A percentile compares a stretch with the other conserved stretches of the same genome.
phyloP scores from a whole-genome alignment of 2,113 vertebrate species.

The Clarias batrachus region DNA sequence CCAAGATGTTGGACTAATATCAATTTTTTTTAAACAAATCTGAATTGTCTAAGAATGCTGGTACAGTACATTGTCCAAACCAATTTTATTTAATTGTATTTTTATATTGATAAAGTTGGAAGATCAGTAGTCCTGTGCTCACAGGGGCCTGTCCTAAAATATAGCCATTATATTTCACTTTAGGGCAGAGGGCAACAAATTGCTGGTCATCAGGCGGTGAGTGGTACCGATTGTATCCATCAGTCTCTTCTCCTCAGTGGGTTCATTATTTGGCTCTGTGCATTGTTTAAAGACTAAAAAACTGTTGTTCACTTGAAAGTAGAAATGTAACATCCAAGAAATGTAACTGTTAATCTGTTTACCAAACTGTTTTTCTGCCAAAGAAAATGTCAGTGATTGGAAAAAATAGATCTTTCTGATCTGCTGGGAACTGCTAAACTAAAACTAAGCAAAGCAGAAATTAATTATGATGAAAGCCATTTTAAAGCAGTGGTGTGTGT shows the following conservation, averaged over 20 bases:
- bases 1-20: background rate
- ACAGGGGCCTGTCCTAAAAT: background rate
- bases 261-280: constrained; percentile 17
- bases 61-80: background rate
- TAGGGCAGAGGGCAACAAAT: background rate
- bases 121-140: background rate
- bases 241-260: background rate
- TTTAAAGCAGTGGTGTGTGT: background rate
- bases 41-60: background rate
- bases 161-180: background rate
- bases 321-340: background rate
- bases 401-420: background rate
- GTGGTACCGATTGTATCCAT: background rate
- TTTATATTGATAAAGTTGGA: background rate
- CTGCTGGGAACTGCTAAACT: background rate
- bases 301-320: background rate
- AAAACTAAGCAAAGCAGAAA: background rate
- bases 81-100: background rate
- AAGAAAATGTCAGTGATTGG: background rate
- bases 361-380: background rate
- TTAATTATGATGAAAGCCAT: background rate
- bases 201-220: background rate
- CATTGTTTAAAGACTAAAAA: background rate
- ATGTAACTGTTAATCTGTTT: background rate
- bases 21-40: background rate